phyloP scores from a whole-genome alignment of 2,797 vertebrate species.

The Halcyon smyrnensis region DNA sequence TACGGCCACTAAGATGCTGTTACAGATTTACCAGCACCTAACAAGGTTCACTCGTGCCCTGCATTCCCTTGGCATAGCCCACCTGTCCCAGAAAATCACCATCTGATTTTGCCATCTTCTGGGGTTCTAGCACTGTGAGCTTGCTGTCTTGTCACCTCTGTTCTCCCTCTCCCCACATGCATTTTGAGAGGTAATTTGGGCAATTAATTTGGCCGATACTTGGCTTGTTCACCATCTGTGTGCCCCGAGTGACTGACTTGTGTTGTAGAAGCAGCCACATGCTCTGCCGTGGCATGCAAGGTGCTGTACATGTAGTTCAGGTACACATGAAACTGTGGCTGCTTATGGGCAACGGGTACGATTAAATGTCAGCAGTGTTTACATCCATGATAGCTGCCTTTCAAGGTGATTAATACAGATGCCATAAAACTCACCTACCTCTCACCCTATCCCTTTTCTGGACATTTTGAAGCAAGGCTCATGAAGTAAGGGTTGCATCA shows the following conservation, averaged over 20 bases:
- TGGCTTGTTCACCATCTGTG: neutral
- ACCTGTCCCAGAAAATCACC: neutral
- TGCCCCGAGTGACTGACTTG: neutral
- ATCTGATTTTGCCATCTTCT: neutral
- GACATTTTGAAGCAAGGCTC: neutral
- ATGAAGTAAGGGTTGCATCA: neutral
- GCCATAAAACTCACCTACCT: neutral
- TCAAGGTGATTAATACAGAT: neutral
- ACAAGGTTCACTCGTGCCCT: neutral
- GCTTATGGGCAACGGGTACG: neutral
- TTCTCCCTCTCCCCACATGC: fast-evolving
- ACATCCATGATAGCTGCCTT: neutral
- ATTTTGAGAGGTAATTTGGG: neutral
- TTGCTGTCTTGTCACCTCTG: neutral
- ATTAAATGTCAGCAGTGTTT: neutral
- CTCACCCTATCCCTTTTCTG: neutral
- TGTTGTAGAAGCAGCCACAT: neutral
- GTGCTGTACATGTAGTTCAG: neutral
- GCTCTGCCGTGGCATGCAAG: neutral
- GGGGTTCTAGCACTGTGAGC: neutral
- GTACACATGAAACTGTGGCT: neutral
- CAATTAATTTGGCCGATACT: neutral
- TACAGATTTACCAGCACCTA: neutral
- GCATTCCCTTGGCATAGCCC: neutral
- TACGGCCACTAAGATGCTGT: neutral